Conservation (phyloP, 1,140 invertebrate genomes). For the Caenorhabditis latens region DNA sequence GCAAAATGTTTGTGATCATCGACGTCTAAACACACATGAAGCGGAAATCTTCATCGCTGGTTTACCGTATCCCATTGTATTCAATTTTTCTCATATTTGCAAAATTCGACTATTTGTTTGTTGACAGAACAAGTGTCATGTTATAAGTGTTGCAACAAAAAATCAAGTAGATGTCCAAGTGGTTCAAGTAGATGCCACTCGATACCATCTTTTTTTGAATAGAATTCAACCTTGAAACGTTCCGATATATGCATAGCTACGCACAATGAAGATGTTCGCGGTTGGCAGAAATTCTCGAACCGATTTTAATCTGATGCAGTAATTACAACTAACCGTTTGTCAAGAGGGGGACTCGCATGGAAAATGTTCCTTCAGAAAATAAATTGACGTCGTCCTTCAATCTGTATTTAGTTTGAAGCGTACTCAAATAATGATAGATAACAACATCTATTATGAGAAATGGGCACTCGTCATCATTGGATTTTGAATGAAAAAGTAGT, state of each 20-base stretch:
- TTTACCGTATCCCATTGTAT: neutral
- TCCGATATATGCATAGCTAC: too few species aligned
- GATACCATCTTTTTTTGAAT: neutral
- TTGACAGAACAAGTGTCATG: neutral
- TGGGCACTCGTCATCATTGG: neutral
- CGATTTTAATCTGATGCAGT: too few species aligned
- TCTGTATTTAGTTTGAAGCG: too few species aligned
- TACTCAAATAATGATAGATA: too few species aligned
- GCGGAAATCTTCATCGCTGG: neutral
- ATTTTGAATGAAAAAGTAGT: neutral
- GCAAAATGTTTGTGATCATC: conserved; percentile 10
- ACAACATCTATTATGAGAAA: neutral
- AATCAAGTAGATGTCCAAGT: conserved; percentile 24
- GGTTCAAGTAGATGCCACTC: conserved; percentile 25
- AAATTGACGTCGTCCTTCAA: too few species aligned
- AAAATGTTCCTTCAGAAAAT: too few species aligned
- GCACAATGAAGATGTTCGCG: too few species aligned
- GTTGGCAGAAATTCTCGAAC: too few species aligned
- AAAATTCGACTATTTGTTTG: neutral
- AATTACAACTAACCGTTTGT: too few species aligned
- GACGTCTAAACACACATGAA: neutral
- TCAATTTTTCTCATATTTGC: too few species aligned
- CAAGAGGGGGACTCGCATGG: too few species aligned
- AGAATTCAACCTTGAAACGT: neutral
- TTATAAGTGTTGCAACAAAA: neutral